Percentiles rank a stretch among this genome's conserved stretches.
Evolutionary conservation across 2,797 vertebrate genomes (phyloP).

Genomic region (Cyclopterus lumpus): DNA sequence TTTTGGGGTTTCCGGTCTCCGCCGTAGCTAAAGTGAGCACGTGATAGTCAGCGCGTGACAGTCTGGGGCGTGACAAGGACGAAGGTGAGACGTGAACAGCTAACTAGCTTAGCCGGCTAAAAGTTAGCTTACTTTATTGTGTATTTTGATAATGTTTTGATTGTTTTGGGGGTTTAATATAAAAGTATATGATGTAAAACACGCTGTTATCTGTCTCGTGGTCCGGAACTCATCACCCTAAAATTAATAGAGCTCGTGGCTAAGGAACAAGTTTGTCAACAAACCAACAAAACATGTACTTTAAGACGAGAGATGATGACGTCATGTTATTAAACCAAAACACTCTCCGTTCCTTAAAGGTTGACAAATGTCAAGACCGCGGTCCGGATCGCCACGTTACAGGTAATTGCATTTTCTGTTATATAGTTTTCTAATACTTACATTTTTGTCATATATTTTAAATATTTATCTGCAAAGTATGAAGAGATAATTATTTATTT

Average conservation of each 20-base stretch:
- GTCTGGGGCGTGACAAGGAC: constrained; percentile 4
- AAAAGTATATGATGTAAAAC: too few relatives aligned
- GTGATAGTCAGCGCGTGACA: constrained; percentile 15
- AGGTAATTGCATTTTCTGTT: constrained; percentile 63
- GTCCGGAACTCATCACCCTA: too few relatives aligned
- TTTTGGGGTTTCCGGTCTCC: constrained; percentile 24
- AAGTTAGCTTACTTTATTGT: not conserved
- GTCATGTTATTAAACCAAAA: not conserved
- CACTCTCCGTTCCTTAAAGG: constrained; percentile 58
- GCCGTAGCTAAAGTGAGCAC: constrained; percentile 26
- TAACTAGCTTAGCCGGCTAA: not conserved
- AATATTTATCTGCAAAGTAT: too few relatives aligned
- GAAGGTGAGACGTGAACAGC: constrained; percentile 53
- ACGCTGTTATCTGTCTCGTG: too few relatives aligned
- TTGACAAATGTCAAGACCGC: constrained; percentile 78
- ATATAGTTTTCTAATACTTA: not conserved
- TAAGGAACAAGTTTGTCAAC: too few relatives aligned
- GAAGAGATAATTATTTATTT: not conserved
- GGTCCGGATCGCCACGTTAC: constrained; percentile 74
- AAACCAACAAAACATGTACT: too few relatives aligned
- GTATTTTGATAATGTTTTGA: rapidly evolving
- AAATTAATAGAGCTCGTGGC: too few relatives aligned
- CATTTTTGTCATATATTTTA: too few relatives aligned
- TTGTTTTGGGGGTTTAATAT: not conserved
- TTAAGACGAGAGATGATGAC: too few relatives aligned